phyloP scores from a whole-genome alignment of 2,888 invertebrate genomes.

The Dromius quadrimaculatus region DNA sequence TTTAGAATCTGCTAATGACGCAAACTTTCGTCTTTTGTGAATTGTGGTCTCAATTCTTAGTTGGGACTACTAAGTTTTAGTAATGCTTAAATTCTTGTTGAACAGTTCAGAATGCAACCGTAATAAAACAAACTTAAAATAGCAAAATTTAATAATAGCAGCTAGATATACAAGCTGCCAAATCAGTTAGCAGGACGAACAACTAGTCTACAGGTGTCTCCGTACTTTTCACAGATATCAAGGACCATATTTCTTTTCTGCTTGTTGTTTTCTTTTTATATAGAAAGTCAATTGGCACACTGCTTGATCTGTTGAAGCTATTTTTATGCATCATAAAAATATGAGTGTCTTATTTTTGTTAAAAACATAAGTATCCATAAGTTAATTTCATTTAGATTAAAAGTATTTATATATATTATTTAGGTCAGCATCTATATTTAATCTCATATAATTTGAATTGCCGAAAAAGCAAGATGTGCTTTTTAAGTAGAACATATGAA shows the following conservation, averaged over 20 bases:
- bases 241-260: conserved; percentile 27
- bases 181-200: too few species aligned
- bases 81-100: too few species aligned
- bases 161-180: conserved; percentile 4
- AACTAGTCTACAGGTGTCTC: conserved; percentile 16
- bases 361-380: neutral
- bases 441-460: conserved; percentile 1
- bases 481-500: too few species aligned
- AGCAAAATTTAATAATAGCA: neutral
- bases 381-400: too few species aligned
- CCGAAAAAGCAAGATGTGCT: conserved; percentile 8
- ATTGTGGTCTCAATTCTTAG: neutral
- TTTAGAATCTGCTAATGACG: conserved; percentile 28
- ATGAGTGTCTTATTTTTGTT: neutral
- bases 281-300: conserved; percentile 32
- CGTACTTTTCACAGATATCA: conserved; percentile 19
- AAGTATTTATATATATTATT: neutral
- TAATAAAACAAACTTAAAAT: too few species aligned
- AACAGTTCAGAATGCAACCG: too few species aligned
- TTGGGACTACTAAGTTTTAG: too few species aligned
- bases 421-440: conserved; percentile 24
- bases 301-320: conserved; percentile 29
- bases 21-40: neutral
- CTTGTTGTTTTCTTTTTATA: neutral
- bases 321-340: conserved; percentile 35